phyloP scores from a whole-genome alignment of 2,797 vertebrate genomes.

The Pelobates cultripes region DNA sequence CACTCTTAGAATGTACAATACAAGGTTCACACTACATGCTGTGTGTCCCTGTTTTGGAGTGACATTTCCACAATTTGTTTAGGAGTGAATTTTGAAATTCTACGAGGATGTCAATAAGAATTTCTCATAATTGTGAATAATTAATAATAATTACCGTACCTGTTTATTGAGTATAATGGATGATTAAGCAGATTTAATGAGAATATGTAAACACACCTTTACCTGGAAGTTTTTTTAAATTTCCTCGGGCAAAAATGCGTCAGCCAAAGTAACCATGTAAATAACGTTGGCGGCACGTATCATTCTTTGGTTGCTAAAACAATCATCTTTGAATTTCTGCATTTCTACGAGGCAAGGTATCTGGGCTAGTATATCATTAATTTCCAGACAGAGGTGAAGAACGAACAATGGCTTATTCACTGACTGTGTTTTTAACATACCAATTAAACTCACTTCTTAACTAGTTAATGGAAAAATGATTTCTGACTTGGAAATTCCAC shows the following conservation, averaged over 20 bases:
- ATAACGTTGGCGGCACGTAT: not conserved
- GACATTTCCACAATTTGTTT: too few species aligned
- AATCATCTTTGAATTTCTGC: too few species aligned
- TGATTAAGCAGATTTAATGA: not conserved
- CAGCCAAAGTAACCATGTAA: not conserved
- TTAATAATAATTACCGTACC: too few species aligned
- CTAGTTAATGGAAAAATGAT: not conserved
- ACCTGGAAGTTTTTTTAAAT: not conserved
- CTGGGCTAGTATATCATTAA: not conserved
- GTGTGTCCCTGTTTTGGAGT: too few species aligned
- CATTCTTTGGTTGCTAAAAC: too few species aligned
- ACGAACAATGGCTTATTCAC: not conserved
- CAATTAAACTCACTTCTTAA: not conserved
- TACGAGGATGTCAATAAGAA: too few species aligned
- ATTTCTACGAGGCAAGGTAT: not conserved
- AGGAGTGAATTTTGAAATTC: too few species aligned
- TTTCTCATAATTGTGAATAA: too few species aligned
- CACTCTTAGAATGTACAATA: too few species aligned
- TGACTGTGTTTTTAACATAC: not conserved
- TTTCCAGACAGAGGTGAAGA: not conserved
- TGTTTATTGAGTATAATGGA: too few species aligned
- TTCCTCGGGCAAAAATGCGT: conserved; percentile 7
- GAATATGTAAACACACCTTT: not conserved
- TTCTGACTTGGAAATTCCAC: too few species aligned
- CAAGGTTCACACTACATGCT: too few species aligned